Percentiles rank a stretch among this genome's conserved stretches.
These are phyloP conservation scores for Platichthys stellatus DNA, from an alignment of 2,113 vertebrate species.

Conservation along the genomic window DNA sequence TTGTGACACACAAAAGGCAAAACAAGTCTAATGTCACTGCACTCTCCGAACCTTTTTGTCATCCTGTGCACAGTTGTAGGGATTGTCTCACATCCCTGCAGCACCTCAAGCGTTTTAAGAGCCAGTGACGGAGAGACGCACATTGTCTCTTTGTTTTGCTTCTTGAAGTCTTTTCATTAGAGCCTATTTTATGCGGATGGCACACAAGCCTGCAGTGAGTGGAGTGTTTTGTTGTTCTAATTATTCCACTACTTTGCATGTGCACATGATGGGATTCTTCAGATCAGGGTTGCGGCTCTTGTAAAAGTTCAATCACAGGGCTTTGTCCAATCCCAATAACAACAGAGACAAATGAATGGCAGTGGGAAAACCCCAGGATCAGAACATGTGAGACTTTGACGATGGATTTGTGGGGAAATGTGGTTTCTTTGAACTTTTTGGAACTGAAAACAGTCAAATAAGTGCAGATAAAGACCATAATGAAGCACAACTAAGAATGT, in stretches of 20 bases:
- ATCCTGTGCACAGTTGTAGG: conserved; percentile 46
- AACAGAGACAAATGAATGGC: conserved; percentile 34
- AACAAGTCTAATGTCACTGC: conserved; percentile 30
- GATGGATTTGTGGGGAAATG: conserved; percentile 28
- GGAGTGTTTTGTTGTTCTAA: conserved; percentile 39
- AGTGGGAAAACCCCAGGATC: conserved; percentile 35
- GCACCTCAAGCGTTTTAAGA: conserved; percentile 46
- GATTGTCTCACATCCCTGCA: conserved; percentile 51
- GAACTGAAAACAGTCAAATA: conserved; percentile 11
- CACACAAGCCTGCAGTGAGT: conserved; percentile 52
- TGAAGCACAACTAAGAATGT: not conserved
- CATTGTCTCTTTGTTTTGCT: conserved; percentile 60
- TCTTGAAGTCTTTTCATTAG: conserved; percentile 57
- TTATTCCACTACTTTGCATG: conserved; percentile 47
- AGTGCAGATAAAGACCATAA: not conserved
- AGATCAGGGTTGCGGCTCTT: conserved; percentile 26
- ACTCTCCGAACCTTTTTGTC: conserved; percentile 40
- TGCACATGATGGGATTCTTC: conserved; percentile 29
- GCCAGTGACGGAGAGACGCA: conserved; percentile 32
- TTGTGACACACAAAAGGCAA: conserved; percentile 9
- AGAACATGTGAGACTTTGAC: conserved; percentile 13
- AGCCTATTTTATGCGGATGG: conserved; percentile 55
- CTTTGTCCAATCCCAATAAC: conserved; percentile 17
- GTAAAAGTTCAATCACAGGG: conserved; percentile 23
- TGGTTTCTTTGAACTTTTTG: conserved; percentile 12